Base-by-base conservation (phyloP, 2,888 invertebrate genomes). In the Drosophila quinaria region DNA sequence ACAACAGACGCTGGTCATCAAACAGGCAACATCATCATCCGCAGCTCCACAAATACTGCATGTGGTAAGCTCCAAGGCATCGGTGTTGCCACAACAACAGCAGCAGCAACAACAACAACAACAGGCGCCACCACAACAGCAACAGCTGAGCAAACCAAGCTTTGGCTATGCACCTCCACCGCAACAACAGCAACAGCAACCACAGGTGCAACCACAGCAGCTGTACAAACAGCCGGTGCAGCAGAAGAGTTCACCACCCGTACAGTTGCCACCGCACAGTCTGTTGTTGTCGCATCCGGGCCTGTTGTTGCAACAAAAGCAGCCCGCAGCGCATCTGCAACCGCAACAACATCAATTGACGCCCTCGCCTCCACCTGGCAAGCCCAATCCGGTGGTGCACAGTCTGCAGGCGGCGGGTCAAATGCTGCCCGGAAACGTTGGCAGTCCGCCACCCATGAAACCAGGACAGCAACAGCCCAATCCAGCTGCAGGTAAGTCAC, bases 391-490 rank as follows among this genome's bases (percentile, higher is more conserved):
- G 2, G 91, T 87, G 52, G 81, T 92, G 25, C 91, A 91, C 50
- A 85, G 61, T 13, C 68, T 91, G 3, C 91, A 91, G 65, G 60
- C 89, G 56, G 59, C 78, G 4, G 93, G 93, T n/a, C 76, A 87
- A 62, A 91, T 94, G 35, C 15, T 90, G 66, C 92, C 94, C 4
- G 93, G 93, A 9, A 93, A 94, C 15, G 93, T 95, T 13, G 93
- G 94, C 6, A 95, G 94, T 91, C 94, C 94, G 73, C 94, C 94
- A 3, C 92, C 94, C 8, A 70, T 85, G 29, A 91, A 91, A 22
- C 77, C 90, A 2, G 90, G 79, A 17, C 80, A 90, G 63, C 77
- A 84, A 59, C 81, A 69, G 33, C 56, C 67, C 39, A 64, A 93
- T 92, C 66, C 94, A 93, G 78, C 93, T 93, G 51, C 94, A 51